phyloP scores from a whole-genome alignment of 2,888 invertebrate genomes.

The Plebejus argus region DNA sequence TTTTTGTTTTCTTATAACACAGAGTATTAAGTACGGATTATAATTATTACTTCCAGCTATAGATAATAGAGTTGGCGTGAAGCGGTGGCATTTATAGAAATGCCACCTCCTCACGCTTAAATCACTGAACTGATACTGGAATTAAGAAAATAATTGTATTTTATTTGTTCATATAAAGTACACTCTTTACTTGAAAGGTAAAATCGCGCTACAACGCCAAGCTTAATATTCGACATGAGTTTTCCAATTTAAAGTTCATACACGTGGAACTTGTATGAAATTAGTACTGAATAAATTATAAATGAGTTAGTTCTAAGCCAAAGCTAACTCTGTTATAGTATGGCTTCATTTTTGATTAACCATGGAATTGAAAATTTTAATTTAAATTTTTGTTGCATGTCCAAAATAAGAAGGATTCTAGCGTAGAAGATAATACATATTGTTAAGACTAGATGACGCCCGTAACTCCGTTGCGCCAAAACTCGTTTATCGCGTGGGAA shows the following conservation, averaged over 20 bases:
- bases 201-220: background rate
- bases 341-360: background rate
- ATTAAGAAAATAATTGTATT: background rate
- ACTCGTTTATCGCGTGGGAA: too few species aligned
- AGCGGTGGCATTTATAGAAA: too few species aligned
- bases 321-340: background rate
- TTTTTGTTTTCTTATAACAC: too few species aligned
- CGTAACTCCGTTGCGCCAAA: too few species aligned
- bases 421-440: background rate
- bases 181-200: background rate
- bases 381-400: background rate
- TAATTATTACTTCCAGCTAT: too few species aligned
- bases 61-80: too few species aligned
- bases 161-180: background rate
- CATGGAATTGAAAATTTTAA: too few species aligned
- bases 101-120: too few species aligned
- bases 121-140: too few species aligned
- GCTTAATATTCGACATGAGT: slow-evolving; percentile 22
- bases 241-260: slow-evolving; percentile 24
- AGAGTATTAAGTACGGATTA: too few species aligned
- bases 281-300: slow-evolving; percentile 12
- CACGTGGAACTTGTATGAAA: background rate
- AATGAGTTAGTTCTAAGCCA: background rate
- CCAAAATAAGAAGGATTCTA: background rate
- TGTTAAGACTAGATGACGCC: too few species aligned